Base-by-base conservation (phyloP, 2,797 vertebrate species). In the Calcarius lapponicus region DNA sequence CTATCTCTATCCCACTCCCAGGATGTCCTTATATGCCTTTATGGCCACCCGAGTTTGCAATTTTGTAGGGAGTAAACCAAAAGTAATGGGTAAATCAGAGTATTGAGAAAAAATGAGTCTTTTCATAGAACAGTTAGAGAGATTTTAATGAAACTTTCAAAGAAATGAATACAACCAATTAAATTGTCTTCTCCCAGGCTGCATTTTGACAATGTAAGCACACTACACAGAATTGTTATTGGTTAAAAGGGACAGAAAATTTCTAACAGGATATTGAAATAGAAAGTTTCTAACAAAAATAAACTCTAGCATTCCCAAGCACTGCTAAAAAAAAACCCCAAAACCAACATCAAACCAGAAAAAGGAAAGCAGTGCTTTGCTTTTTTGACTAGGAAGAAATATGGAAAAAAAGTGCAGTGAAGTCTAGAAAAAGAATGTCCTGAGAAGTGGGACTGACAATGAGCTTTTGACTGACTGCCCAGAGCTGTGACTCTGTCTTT, bases 391-490 rank as follows among this genome's bases (percentile, higher is more conserved):
- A 80, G 60, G 85, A 82, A 96, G 57, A 80, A 93, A 83, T 86
- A 90, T 87, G 74, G 74, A 76, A 92, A 90, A 92, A 96, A 82
- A 95, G 43, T 75, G 66, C 85, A 92, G 51, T 6, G 19, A 86
- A 94, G 81, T 92, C 86, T 90, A 79, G 93, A 94, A 96, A 88
- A 93, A 96, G 50, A 95, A 95, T 86, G 86, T 92, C 85, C 86
- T 91, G 86, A 95, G 96, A 94, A 96, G 69, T 20, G 12, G 66
- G 40, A 64, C 79, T 88, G 92, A 95, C 96, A 95, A 95, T 97
- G 84, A 93, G 84, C 79, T 93, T 96, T 97, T 96, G 96, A 96
- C 93, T 94, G 91, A 91, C 92, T 97, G 96, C 97, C 96, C 93
- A 7, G 95, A 86, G 86, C 95, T 93, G 74, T 95, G 83, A 92